Base-by-base conservation (phyloP, 2,797 vertebrate genomes). In the Gephyroberyx darwinii region DNA sequence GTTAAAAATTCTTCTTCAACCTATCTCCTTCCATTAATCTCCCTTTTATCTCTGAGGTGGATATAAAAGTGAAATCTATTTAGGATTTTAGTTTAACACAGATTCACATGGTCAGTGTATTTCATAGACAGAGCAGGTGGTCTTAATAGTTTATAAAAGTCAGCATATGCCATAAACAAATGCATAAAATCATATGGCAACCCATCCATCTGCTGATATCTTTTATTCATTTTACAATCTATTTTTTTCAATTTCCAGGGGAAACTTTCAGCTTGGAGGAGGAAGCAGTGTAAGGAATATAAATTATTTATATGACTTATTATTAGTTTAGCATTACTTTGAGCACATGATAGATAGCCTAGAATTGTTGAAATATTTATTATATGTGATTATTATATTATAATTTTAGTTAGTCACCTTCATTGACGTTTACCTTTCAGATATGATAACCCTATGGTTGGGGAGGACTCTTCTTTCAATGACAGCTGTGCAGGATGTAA, bases 221-320 rank as follows among this genome's bases (percentile, higher is more conserved):
- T 4, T 47, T 13, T 8, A 8, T 17, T 16, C 10, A 16, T 51
- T 41, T 54, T 31, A 30, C 4, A 31, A 30, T 1, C 12, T 39
- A 10, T n/a, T 22, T 8, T 47, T 59, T 39, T 53, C 0, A 54
- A 33, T 51, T 22, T n/a, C 22, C 5, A 82, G 79, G 4, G 30
- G 22, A 67, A 0, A 69, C 71, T 50, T 76, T 71, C 19, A 52
- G 13, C 20, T 4, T 0, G 4, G 50, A 71, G 0, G 53, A 57
- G 1, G 43, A 65, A 0, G 50, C 56, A 0, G 26, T 1, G 80
- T 86, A 84, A 68, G 80, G 37, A 59, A 47, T 26, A 53, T 43
- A 1, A 22, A 39, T 8, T 0, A 0, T n/a, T 58, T 51, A 69
- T 3, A 35, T 7, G 13, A 39, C 37, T 39, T 12, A 39, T 39